Evolutionary conservation across 2,888 invertebrate species (phyloP).

Genomic region (Caenorhabditis doughertyi): DNA sequence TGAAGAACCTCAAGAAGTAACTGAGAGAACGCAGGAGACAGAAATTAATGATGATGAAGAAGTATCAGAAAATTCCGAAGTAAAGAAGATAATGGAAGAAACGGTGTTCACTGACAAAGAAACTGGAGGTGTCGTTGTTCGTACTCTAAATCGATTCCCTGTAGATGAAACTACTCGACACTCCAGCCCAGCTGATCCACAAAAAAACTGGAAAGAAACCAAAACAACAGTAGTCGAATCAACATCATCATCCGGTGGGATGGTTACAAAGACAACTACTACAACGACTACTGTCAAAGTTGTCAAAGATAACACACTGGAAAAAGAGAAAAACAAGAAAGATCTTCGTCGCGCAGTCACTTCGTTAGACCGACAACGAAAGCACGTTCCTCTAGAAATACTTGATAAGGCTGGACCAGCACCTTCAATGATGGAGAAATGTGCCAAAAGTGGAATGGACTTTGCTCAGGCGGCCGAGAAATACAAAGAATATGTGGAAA

Average conservation of each 20-base stretch:
- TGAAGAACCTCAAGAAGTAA: slow-evolving; percentile 14
- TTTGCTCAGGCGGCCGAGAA: slow-evolving; percentile 71
- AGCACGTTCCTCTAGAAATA: slow-evolving; percentile 63
- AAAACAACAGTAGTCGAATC: slow-evolving; percentile 51
- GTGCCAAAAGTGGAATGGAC: slow-evolving; percentile 71
- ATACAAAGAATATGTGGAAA: slow-evolving; percentile 76
- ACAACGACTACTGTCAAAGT: slow-evolving; percentile 52
- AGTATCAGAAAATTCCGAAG: slow-evolving; percentile 31
- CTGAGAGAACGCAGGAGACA: slow-evolving; percentile 35
- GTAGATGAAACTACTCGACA: slow-evolving; percentile 46
- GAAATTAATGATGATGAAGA: slow-evolving; percentile 18
- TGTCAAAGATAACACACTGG: slow-evolving; percentile 47
- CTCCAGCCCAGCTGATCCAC: slow-evolving; percentile 59
- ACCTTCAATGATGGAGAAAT: slow-evolving; percentile 69
- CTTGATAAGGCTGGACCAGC: slow-evolving; percentile 68
- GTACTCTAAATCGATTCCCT: slow-evolving; percentile 36
- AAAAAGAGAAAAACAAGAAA: slow-evolving; percentile 59
- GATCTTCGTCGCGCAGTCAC: slow-evolving; percentile 52
- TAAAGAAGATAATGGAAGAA: slow-evolving; percentile 40
- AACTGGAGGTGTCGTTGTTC: slow-evolving; percentile 55
- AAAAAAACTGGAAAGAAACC: slow-evolving; percentile 54
- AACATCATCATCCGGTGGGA: slow-evolving; percentile 11
- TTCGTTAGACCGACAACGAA: slow-evolving; percentile 52
- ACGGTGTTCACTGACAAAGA: slow-evolving; percentile 71
- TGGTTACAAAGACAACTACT: slow-evolving; percentile 51